Conservation (phyloP, 2,888 invertebrate species). For the Agriopis marginaria region DNA sequence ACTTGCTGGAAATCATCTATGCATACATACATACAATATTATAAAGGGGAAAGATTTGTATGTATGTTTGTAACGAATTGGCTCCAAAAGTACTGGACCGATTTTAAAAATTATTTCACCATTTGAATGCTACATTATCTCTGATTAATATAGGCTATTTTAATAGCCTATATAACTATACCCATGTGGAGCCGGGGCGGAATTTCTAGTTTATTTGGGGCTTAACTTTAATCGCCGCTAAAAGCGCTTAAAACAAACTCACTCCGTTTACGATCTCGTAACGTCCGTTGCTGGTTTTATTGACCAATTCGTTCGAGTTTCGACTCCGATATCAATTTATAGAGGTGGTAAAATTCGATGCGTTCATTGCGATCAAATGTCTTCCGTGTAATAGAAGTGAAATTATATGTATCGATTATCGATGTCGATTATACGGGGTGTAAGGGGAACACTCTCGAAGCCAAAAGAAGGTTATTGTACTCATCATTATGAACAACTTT, state of each 20-base stretch:
- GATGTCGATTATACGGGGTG: not conserved
- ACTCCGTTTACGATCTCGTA: constrained; percentile 20
- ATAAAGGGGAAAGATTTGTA: too few species aligned
- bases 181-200: too few species aligned
- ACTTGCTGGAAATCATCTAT: not conserved
- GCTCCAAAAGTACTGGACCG: too few species aligned
- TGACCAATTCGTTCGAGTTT: constrained; percentile 41
- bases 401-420: constrained; percentile 2
- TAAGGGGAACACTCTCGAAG: too few species aligned
- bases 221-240: constrained; percentile 5
- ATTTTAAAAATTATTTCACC: too few species aligned
- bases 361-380: constrained; percentile 21
- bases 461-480: too few species aligned
- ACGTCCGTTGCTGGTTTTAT: constrained; percentile 45
- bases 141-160: too few species aligned
- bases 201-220: constrained; percentile 1
- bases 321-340: constrained; percentile 44
- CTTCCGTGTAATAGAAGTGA: constrained; percentile 17
- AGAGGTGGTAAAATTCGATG: constrained; percentile 33
- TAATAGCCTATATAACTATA: too few species aligned
- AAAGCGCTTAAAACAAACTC: constrained; percentile 16
- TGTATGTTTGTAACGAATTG: too few species aligned
- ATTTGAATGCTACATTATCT: too few species aligned
- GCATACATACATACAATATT: too few species aligned
- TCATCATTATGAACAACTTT: too few species aligned